phyloP scores from a whole-genome alignment of 30 jellyfish, hydroid and myxozoan genomes.

The Nemopilema nomurai region DNA sequence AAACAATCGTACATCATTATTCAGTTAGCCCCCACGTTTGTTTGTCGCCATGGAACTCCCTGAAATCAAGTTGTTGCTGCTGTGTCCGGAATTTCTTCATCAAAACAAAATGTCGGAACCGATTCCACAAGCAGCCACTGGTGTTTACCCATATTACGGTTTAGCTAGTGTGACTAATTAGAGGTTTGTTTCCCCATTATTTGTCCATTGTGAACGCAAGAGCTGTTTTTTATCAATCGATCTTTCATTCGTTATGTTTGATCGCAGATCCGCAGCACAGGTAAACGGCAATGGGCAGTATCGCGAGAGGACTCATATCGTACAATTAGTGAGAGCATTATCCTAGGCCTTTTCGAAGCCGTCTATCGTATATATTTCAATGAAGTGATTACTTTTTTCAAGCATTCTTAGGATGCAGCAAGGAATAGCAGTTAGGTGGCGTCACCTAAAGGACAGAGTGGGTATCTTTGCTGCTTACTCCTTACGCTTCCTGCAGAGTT shows the following conservation, averaged over 20 bases:
- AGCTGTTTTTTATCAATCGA: background rate
- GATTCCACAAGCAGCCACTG: background rate
- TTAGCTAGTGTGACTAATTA: slow-evolving; percentile 23
- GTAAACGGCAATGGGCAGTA: background rate
- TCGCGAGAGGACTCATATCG: background rate
- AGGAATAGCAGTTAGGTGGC: slow-evolving; percentile 14
- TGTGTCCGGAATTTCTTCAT: background rate
- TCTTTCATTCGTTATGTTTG: background rate
- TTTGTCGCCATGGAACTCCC: background rate
- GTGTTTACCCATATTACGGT: background rate
- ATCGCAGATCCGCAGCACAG: background rate
- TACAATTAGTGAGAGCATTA: background rate
- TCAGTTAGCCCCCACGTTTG: too few species aligned
- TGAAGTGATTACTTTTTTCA: background rate
- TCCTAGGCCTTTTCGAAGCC: background rate
- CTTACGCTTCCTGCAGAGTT: background rate
- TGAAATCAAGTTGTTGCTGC: background rate
- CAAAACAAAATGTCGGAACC: background rate
- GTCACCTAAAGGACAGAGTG: slow-evolving; percentile 12
- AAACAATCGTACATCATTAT: too few species aligned
- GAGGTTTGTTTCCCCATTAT: slow-evolving; percentile 31
- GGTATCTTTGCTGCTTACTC: background rate
- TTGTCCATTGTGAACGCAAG: background rate
- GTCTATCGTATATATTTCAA: background rate
- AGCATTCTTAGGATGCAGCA: background rate